Conservation (phyloP, 2,797 vertebrate genomes). For the Cygnus olor region DNA sequence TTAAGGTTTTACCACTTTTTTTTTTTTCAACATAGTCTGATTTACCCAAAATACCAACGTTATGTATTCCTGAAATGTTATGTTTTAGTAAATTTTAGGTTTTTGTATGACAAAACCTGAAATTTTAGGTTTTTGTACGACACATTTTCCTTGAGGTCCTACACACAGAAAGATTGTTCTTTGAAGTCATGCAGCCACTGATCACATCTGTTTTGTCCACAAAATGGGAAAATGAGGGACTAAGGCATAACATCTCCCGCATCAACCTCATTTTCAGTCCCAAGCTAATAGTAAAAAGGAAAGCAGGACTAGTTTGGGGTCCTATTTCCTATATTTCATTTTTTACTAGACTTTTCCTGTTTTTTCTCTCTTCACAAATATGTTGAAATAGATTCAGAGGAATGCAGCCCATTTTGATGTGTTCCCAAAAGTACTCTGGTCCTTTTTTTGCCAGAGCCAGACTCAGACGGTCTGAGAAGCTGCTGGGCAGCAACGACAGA, state of each 20-base stretch:
- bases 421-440: not conserved
- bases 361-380: not conserved
- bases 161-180: not conserved
- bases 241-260: not conserved
- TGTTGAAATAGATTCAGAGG: not conserved
- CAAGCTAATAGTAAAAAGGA: not conserved
- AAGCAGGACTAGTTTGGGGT: not conserved
- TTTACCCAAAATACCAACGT: not conserved
- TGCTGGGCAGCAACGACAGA: not conserved
- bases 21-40: not conserved
- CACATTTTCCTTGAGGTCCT: not conserved
- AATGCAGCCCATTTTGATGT: not conserved
- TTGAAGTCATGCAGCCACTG: not conserved
- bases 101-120: not conserved
- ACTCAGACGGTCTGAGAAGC: not conserved
- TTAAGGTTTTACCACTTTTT: conserved; percentile 4
- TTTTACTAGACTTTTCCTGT: not conserved
- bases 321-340: not conserved
- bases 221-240: not conserved
- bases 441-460: not conserved
- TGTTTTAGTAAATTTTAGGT: not conserved
- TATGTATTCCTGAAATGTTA: not conserved
- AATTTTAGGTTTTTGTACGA: not conserved
- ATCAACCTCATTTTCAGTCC: not conserved
- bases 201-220: not conserved